phyloP scores from a whole-genome alignment of 2,113 vertebrate genomes.

The Leucoraja erinaceus region DNA sequence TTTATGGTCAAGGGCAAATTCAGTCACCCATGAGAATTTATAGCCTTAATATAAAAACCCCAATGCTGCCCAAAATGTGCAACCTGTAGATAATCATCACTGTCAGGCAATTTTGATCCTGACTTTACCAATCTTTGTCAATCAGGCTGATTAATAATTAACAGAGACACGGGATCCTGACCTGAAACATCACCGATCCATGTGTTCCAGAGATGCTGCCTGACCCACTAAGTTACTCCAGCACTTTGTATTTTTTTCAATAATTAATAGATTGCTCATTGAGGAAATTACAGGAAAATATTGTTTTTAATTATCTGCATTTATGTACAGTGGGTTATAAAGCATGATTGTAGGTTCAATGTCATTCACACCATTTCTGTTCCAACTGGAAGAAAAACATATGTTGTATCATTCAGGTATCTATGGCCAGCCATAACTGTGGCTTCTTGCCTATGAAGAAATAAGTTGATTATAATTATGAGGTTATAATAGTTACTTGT shows the following conservation, averaged over 20 bases:
- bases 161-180: not conserved
- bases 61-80: too few relatives aligned
- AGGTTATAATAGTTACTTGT: conserved; percentile 1
- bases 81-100: too few relatives aligned
- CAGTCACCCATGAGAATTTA: too few relatives aligned
- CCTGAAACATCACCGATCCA: too few relatives aligned
- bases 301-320: not conserved
- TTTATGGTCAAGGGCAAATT: too few relatives aligned
- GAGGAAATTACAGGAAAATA: not conserved
- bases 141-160: not conserved
- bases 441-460: not conserved
- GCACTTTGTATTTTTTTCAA: too few relatives aligned
- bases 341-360: not conserved
- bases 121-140: not conserved
- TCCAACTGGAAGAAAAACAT: not conserved
- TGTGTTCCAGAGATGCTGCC: too few relatives aligned
- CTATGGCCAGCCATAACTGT: not conserved
- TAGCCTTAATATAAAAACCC: too few relatives aligned
- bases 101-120: not conserved
- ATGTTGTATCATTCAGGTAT: not conserved
- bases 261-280: not conserved
- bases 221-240: too few relatives aligned
- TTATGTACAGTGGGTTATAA: not conserved
- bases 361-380: not conserved
- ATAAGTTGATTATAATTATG: not conserved